These are phyloP conservation scores for Hepsetus odoe DNA, from an alignment of 2,113 vertebrate genomes.

Conservation along the genomic window DNA sequence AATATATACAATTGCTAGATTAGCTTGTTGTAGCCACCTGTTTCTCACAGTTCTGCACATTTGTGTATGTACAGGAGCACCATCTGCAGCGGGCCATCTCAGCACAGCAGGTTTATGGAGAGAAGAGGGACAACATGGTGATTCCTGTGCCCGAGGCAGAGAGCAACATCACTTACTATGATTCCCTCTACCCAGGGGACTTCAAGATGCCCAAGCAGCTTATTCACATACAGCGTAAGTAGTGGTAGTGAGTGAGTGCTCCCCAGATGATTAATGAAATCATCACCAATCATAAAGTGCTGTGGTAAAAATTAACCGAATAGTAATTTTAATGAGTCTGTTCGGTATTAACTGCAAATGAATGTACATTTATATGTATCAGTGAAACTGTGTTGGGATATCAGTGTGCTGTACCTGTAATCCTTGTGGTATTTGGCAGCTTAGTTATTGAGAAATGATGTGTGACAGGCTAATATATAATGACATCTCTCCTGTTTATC, in stretches of 20 bases:
- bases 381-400: too few species aligned
- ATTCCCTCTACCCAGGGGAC: slow-evolving; percentile 97
- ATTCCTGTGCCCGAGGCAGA: slow-evolving; percentile 98
- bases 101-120: slow-evolving; percentile 97
- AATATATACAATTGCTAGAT: too few species aligned
- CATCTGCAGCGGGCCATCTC: slow-evolving; percentile 98
- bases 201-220: slow-evolving; percentile 99
- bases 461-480: background rate
- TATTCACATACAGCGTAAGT: slow-evolving; percentile 91
- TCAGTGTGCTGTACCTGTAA: too few species aligned
- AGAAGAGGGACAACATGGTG: slow-evolving; percentile 99
- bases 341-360: too few species aligned
- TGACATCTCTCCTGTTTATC: slow-evolving; percentile 47
- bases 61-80: slow-evolving; percentile 84
- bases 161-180: slow-evolving; percentile 99
- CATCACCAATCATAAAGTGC: too few species aligned
- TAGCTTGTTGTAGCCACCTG: background rate
- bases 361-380: too few species aligned
- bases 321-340: too few species aligned
- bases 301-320: too few species aligned
- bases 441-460: too few species aligned
- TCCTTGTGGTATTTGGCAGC: too few species aligned
- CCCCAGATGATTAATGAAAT: too few species aligned
- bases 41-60: background rate
- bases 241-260: background rate